Conservation (phyloP, 2,888 invertebrate genomes). For the Gnatocerus cornutus region DNA sequence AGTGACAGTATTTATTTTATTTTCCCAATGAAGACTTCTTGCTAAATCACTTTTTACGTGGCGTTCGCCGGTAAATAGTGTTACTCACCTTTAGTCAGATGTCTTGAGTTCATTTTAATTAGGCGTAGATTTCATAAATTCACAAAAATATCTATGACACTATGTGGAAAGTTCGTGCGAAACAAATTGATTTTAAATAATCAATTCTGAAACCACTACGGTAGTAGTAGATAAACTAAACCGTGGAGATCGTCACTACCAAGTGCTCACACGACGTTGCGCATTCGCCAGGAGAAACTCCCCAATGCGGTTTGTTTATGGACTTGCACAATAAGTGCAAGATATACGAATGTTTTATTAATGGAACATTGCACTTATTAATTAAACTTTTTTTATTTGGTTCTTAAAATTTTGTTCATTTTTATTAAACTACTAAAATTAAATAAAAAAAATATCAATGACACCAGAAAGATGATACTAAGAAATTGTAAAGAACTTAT, state of each 20-base stretch:
- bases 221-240: conserved; percentile 14
- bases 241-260: conserved; percentile 11
- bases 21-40: conserved; percentile 1
- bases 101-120: conserved; percentile 42
- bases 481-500: too few species aligned
- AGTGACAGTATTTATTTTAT: not conserved
- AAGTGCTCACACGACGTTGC: conserved; percentile 15
- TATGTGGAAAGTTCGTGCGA: not conserved
- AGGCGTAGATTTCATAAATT: not conserved
- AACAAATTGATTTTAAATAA: conserved; percentile 12
- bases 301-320: not conserved
- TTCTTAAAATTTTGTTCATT: too few species aligned
- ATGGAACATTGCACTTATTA: too few species aligned
- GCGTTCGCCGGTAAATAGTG: not conserved
- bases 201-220: conserved; percentile 7
- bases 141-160: not conserved
- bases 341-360: too few species aligned
- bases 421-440: too few species aligned
- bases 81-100: conserved; percentile 43
- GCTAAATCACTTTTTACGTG: not conserved
- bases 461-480: too few species aligned
- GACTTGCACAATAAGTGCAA: not conserved
- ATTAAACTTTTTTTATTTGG: too few species aligned
- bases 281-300: conserved; percentile 12
- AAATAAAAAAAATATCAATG: too few species aligned